phyloP scores from a whole-genome alignment of 2,797 vertebrate species.

The Lemur catta region DNA sequence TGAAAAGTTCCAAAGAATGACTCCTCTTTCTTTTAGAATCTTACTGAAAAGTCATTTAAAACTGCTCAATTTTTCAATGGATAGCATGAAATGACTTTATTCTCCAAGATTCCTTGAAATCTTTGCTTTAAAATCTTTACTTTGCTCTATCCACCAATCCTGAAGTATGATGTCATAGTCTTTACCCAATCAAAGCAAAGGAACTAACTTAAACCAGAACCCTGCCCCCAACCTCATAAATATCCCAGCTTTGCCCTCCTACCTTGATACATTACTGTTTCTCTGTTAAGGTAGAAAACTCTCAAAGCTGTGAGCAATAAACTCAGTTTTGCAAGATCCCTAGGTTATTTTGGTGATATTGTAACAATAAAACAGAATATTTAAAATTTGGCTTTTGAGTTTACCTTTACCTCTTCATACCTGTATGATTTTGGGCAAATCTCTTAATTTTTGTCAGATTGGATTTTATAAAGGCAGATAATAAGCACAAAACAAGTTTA shows the following conservation, averaged over 20 bases:
- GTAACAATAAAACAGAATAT: background rate
- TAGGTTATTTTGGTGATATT: background rate
- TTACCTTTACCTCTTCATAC: constrained; percentile 3
- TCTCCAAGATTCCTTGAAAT: background rate
- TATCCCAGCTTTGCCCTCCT: background rate
- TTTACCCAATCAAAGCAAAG: background rate
- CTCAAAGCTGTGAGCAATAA: background rate
- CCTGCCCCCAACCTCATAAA: background rate
- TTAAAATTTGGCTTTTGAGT: background rate
- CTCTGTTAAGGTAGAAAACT: background rate
- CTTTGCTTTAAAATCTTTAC: background rate
- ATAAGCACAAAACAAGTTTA: background rate
- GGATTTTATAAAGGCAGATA: background rate
- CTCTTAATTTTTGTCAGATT: background rate
- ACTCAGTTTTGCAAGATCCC: constrained; percentile 6
- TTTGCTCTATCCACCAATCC: background rate
- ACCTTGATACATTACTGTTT: background rate
- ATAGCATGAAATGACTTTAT: background rate
- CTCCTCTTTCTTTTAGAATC: background rate
- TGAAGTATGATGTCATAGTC: background rate
- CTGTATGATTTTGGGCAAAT: background rate
- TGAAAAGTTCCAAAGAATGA: background rate
- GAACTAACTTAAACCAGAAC: background rate
- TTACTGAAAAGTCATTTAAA: background rate
- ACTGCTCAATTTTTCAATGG: background rate